Percentiles rank a stretch among this genome's conserved stretches.
Conservation (phyloP, 2,113 vertebrate genomes). For the Polypterus bichir region DNA sequence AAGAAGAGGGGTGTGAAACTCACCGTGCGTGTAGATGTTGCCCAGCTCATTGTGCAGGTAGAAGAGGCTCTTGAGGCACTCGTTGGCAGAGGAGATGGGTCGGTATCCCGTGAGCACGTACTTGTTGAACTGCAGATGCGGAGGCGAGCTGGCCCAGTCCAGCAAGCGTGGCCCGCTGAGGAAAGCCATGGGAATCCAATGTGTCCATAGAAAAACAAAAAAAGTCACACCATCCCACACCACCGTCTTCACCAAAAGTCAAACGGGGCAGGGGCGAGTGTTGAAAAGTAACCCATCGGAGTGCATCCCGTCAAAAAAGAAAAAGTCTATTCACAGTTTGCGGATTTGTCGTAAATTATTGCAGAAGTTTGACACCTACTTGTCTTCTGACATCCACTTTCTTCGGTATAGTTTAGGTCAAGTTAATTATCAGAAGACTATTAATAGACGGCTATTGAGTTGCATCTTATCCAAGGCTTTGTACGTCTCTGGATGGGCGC, state of each 20-base stretch:
- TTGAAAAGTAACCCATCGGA: background rate
- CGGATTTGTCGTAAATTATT: too few relatives aligned
- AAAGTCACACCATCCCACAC: background rate
- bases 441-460: too few relatives aligned
- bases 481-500: too few relatives aligned
- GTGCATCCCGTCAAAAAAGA: background rate
- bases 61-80: constrained; percentile 72
- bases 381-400: too few relatives aligned
- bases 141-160: constrained; percentile 68
- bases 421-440: too few relatives aligned
- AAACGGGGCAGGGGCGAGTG: background rate
- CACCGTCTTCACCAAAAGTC: background rate
- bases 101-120: constrained; percentile 79
- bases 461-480: too few relatives aligned
- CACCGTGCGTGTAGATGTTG: constrained; percentile 85
- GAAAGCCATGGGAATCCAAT: constrained; percentile 45
- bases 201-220: too few relatives aligned
- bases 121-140: constrained; percentile 79
- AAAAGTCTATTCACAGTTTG: too few relatives aligned
- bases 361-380: too few relatives aligned
- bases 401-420: too few relatives aligned
- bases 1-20: constrained; percentile 20
- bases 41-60: constrained; percentile 84
- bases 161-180: constrained; percentile 58
- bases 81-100: constrained; percentile 56